Conservation (phyloP, 2,888 invertebrate genomes). For the Acrobasis repandana region DNA sequence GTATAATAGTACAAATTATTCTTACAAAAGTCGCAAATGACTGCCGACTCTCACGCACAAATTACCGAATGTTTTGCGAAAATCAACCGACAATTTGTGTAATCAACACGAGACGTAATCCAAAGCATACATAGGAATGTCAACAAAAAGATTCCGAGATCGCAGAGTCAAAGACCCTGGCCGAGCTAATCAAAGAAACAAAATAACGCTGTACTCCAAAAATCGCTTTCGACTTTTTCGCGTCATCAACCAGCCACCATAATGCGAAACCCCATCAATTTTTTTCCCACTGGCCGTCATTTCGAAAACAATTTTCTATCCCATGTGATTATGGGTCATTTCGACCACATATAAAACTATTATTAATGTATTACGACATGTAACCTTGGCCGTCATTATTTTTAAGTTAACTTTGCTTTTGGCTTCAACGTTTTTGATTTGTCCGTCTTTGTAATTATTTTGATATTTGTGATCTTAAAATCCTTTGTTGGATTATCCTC, state of each 20-base stretch:
- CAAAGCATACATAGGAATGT: slow-evolving; percentile 20
- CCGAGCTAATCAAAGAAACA: slow-evolving; percentile 66
- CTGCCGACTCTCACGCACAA: slow-evolving; percentile 4
- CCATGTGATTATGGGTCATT: slow-evolving; percentile 78
- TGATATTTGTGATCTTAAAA: slow-evolving; percentile 35
- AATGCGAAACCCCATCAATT: slow-evolving; percentile 69
- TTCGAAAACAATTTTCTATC: slow-evolving; percentile 80
- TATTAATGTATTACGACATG: slow-evolving; percentile 73
- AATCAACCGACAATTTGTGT: slow-evolving; percentile 13
- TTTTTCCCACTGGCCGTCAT: slow-evolving; percentile 60
- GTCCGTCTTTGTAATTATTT: slow-evolving; percentile 37
- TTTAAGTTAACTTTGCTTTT: slow-evolving; percentile 47
- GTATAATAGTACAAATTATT: neutral
- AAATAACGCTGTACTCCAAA: slow-evolving; percentile 49
- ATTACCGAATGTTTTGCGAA: slow-evolving; percentile 17
- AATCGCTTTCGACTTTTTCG: slow-evolving; percentile 67
- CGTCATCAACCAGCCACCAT: slow-evolving; percentile 60
- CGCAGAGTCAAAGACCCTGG: slow-evolving; percentile 13
- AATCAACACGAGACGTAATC: slow-evolving; percentile 13
- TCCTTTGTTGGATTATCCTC: slow-evolving; percentile 13
- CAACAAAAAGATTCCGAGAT: slow-evolving; percentile 13
- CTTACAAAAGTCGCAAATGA: neutral
- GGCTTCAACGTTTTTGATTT: slow-evolving; percentile 36
- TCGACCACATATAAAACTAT: slow-evolving; percentile 71
- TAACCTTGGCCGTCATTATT: slow-evolving; percentile 51